Base-by-base conservation (phyloP, 2,888 invertebrate genomes). In the Drosophila acutilabella region DNA sequence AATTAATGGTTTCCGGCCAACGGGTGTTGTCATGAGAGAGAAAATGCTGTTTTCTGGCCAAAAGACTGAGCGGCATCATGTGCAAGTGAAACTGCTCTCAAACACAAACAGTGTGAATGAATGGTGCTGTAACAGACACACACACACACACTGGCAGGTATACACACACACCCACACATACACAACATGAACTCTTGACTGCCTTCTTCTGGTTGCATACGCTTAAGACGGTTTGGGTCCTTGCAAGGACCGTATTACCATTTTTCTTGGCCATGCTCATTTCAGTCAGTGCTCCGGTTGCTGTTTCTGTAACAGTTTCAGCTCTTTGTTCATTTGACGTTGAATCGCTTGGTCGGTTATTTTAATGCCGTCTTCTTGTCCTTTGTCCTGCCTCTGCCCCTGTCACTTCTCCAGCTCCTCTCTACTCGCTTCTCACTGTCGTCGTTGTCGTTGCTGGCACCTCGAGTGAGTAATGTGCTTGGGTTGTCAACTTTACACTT, bases 401-500 rank as follows among this genome's bases (percentile, higher is more conserved):
- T 64, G 36, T 14, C 36, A 11, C 45, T 36, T 8, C 11, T 36
- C 33, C 13, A 64, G 5, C 11, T 2, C 47, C 45, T 45, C 41
- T 41, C 2, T 30, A 8, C 30, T 6, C 1, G 6, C 8, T 14
- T 42, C 36, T 14, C 13, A 42, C 52, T 64, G 36, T 26, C 14
- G 23, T 52, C 64, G 64, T 59, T 64, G 66, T 66, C 67, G 64
- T 69, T 61, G 76, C 73, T 88, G 86, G 86, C 82, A 85, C 78
- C 88, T 83, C 81, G 80, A 78, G 81, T 89, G 89, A 85, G 77
- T 89, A 87, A 90, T 90, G 88, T 88, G 80, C 82, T 78, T 74
- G 85, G 81, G 87, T 81, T 90, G 90, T 87, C 89, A 89, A 88
- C 86, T 89, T 89, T 86, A 88, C 82, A 88, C 88, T 83, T 84